Base-by-base conservation (phyloP, 2,888 invertebrate species). In the Nemapogon koenigi region DNA sequence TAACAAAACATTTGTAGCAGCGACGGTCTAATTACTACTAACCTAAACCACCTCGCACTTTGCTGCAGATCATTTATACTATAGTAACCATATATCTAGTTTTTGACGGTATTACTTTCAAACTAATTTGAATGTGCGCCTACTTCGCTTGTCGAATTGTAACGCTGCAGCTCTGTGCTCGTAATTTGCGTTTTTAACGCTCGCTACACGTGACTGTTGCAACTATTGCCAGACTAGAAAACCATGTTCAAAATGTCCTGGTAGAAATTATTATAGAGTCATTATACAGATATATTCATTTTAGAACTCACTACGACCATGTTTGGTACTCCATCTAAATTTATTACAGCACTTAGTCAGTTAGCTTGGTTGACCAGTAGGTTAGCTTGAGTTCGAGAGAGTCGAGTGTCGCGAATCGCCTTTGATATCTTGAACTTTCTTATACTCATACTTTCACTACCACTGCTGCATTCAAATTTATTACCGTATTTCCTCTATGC, bases 31-130 rank as follows among this genome's bases (percentile, higher is more conserved):
- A 62, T 32, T 29, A 37, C 61, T 59, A 75, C 75, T 78, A 76
- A 78, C 72, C 59, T 66, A 73, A 63, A 59, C 60, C 62, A 68
- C 63, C 52, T 50, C 59, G 51, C 72, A 73, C 75, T 61, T 55
- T 73, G 66, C 67, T 76, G 73, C 76, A 75, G 75, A 71, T n/a
- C 53, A 38, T n/a, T n/a, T n/a, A n/a, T n/a, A n/a, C n/a, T n/a
- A n/a, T n/a, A n/a, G n/a, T n/a, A n/a, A n/a, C n/a, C n/a, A n/a
- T n/a, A n/a, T n/a, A n/a, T n/a, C n/a, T n/a, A n/a, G n/a, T n/a
- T n/a, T n/a, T n/a, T n/a, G n/a, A n/a, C n/a, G n/a, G n/a, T n/a
- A n/a, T n/a, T n/a, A n/a, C n/a, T n/a, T n/a, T n/a, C n/a, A n/a
- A n/a, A n/a, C n/a, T n/a, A n/a, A n/a, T n/a, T n/a, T n/a, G n/a